phyloP scores from a whole-genome alignment of 2,888 invertebrate species.

The Leptinotarsa tumamoca region DNA sequence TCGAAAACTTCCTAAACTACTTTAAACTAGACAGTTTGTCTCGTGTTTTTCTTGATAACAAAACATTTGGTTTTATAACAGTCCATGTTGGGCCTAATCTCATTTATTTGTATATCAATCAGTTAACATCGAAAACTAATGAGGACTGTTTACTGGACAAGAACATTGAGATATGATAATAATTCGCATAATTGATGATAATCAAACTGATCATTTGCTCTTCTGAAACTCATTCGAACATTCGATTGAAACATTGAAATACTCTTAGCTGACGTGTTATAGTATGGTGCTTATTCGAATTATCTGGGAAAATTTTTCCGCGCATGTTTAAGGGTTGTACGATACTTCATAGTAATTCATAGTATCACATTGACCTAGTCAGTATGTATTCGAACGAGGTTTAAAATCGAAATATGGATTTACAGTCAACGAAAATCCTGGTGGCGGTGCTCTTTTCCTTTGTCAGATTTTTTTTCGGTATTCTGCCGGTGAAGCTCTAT shows the following conservation, averaged over 20 bases:
- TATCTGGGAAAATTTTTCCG: not conserved
- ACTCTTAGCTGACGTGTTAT: not conserved
- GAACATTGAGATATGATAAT: no score
- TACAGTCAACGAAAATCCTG: slow-evolving; percentile 66
- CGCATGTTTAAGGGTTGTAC: slow-evolving; percentile 2
- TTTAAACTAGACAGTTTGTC: no score
- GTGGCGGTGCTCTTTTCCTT: slow-evolving; percentile 67
- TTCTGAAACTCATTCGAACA: not conserved
- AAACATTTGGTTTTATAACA: no score
- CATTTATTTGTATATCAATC: no score
- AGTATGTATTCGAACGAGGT: slow-evolving; percentile 5
- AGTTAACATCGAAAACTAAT: no score
- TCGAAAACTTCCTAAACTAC: no score
- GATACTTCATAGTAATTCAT: not conserved
- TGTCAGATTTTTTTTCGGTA: slow-evolving; percentile 67
- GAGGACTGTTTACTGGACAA: no score
- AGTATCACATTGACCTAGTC: slow-evolving; percentile 14
- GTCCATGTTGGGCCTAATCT: no score
- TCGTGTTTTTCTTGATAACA: no score
- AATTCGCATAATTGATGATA: no score
- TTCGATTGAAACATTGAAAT: not conserved
- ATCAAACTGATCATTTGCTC: no score
- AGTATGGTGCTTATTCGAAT: not conserved
- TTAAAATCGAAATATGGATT: slow-evolving; percentile 71
- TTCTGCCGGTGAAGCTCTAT: slow-evolving; percentile 68